These are phyloP conservation scores for Delphinus delphis DNA, from an alignment of 2,113 vertebrate species.

Conservation along the genomic window DNA sequence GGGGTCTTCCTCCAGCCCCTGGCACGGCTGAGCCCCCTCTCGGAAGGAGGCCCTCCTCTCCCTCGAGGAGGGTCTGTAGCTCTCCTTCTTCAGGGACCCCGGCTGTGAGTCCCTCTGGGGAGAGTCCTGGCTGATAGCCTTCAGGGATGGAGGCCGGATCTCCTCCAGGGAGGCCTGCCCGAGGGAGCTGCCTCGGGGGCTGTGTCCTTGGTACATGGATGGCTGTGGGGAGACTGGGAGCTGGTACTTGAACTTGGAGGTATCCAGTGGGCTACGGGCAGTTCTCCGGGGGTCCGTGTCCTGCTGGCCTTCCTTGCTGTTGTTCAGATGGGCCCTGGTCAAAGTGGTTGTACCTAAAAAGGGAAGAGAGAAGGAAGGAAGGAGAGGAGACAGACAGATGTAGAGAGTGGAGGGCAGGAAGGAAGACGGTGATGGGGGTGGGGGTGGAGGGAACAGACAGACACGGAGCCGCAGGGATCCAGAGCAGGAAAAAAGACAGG, in stretches of 20 bases:
- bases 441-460: background rate
- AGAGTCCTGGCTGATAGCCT: background rate
- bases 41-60: background rate
- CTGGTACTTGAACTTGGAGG: conserved; percentile 29
- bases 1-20: background rate
- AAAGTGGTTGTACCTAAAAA: conserved; percentile 11
- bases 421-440: rapidly evolving
- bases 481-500: background rate
- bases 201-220: background rate
- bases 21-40: background rate
- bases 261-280: background rate
- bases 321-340: background rate
- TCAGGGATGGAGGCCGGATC: background rate
- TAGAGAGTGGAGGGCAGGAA: background rate
- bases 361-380: background rate
- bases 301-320: conserved; percentile 25
- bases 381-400: background rate
- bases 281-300: background rate
- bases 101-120: background rate
- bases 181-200: background rate
- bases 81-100: background rate
- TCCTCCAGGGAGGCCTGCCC: background rate
- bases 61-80: background rate
- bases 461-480: background rate
- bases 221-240: background rate